These are phyloP conservation scores for Furnarius figulus DNA, from an alignment of 2,113 vertebrate genomes.

Conservation along the genomic window DNA sequence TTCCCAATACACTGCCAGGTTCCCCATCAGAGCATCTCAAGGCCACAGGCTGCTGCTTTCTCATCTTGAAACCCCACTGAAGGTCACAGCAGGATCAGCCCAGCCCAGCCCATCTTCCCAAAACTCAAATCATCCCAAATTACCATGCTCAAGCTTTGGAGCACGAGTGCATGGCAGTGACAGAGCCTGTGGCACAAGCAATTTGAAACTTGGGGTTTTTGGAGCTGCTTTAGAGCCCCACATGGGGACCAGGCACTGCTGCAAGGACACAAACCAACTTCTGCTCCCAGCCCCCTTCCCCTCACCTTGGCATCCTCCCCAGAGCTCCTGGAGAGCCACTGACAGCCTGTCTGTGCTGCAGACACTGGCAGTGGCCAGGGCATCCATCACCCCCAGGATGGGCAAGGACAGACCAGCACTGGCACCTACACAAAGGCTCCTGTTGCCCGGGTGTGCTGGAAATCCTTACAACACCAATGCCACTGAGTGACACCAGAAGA, in stretches of 20 bases:
- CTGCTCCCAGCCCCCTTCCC: not conserved
- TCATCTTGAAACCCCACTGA: not conserved
- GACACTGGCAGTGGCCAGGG: not conserved
- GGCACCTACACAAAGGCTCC: not conserved
- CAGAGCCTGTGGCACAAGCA: not conserved
- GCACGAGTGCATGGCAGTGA: fast-evolving
- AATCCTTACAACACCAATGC: not conserved
- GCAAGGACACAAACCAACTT: not conserved
- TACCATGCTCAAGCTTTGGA: not conserved
- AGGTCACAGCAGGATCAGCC: not conserved
- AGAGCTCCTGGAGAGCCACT: not conserved
- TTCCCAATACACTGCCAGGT: fast-evolving
- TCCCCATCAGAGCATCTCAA: fast-evolving
- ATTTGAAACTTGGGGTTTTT: not conserved
- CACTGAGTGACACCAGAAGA: not conserved
- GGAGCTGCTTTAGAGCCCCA: not conserved
- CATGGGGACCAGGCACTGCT: not conserved
- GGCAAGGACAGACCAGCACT: not conserved
- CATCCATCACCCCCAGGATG: fast-evolving
- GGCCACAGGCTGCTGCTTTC: not conserved
- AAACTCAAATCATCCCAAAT: not conserved
- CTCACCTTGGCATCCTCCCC: not conserved
- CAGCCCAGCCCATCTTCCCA: not conserved
- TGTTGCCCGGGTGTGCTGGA: fast-evolving
- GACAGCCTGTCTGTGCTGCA: not conserved